Evolutionary conservation across 2,113 vertebrate species (phyloP).

Genomic region (Anser brachyrhynchus): DNA sequence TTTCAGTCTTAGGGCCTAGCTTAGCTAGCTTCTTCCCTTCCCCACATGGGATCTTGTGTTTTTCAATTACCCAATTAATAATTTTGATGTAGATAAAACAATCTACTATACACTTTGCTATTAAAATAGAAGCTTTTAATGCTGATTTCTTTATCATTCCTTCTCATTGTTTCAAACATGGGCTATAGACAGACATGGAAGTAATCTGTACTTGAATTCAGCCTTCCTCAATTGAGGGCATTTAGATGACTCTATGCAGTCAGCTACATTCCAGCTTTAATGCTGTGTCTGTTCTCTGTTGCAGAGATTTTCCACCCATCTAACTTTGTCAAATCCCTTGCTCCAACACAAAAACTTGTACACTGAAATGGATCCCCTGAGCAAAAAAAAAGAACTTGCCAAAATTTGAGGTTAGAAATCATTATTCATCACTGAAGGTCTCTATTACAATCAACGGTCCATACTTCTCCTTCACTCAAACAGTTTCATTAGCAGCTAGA

Average conservation of each 20-base stretch:
- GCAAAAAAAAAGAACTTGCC: not conserved
- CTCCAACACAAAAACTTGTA: not conserved
- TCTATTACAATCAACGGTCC: not conserved
- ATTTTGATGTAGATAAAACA: not conserved
- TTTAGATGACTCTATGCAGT: not conserved
- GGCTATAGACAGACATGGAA: not conserved
- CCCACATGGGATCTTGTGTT: not conserved
- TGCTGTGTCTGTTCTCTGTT: not conserved
- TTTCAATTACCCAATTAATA: not conserved
- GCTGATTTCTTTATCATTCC: not conserved
- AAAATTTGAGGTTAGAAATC: not conserved
- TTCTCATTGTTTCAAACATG: not conserved
- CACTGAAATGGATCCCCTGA: not conserved
- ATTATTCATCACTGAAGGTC: not conserved
- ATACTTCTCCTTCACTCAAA: not conserved
- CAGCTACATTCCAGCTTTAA: not conserved
- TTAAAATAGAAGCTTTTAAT: not conserved
- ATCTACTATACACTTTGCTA: not conserved
- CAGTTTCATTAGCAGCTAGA: conserved; percentile 1
- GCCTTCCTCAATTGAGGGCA: not conserved
- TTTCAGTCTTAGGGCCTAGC: not conserved
- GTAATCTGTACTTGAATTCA: not conserved
- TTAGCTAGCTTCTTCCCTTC: not conserved
- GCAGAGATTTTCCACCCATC: not conserved
- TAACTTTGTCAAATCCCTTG: not conserved